A percentile compares a stretch with the other conserved stretches of the same genome.
Evolutionary conservation across 2,888 invertebrate genomes (phyloP).

Genomic region (Lasioglossum calceatum): DNA sequence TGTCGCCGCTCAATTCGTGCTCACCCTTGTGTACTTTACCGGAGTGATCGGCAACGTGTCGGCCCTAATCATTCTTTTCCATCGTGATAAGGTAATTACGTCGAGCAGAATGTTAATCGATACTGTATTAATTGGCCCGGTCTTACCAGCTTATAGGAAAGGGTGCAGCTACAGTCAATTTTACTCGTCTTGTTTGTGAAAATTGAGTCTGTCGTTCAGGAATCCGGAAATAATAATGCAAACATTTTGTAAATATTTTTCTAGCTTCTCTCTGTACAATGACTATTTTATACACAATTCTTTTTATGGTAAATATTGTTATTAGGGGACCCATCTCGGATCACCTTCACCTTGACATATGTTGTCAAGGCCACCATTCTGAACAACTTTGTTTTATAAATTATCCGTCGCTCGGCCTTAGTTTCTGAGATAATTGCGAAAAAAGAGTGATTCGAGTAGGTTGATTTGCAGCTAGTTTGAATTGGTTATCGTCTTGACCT

Average conservation of each 20-base stretch:
- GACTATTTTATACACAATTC: not conserved
- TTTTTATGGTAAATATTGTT: not conserved
- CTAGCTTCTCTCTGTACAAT: not conserved
- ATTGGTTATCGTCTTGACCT: no score
- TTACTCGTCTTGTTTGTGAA: not conserved
- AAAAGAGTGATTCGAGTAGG: no score
- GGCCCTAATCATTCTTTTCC: slow-evolving; percentile 90
- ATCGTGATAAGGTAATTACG: slow-evolving; percentile 86
- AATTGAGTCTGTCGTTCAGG: not conserved
- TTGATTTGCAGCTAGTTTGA: no score
- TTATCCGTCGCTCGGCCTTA: no score
- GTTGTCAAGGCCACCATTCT: no score
- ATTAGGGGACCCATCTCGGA: no score
- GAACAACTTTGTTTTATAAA: no score
- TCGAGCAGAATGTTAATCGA: not conserved
- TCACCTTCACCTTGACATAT: no score
- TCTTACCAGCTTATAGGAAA: not conserved
- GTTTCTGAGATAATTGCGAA: no score
- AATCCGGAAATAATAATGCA: not conserved
- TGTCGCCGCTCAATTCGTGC: slow-evolving; percentile 80
- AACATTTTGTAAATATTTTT: not conserved
- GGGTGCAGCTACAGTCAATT: not conserved
- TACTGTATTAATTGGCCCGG: not conserved
- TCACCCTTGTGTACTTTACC: slow-evolving; percentile 87
- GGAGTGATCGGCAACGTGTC: slow-evolving; percentile 91